Evolutionary conservation across 2,888 invertebrate genomes (phyloP).

Genomic region (Trichacis sp.): DNA sequence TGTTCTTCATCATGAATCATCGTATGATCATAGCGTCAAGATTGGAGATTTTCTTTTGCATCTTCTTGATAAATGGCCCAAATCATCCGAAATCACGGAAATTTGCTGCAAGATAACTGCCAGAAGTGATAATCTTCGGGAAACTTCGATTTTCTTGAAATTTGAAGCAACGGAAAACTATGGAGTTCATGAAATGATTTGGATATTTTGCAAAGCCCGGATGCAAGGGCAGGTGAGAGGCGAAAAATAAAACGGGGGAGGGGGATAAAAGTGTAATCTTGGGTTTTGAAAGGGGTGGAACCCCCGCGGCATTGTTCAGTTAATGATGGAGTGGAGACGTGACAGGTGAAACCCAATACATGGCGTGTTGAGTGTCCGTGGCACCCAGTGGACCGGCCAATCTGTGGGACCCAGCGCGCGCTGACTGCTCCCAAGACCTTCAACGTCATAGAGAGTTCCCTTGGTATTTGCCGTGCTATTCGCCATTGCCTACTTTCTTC

Average conservation of each 20-base stretch:
- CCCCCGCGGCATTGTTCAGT: conserved; percentile 59
- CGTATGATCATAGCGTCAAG: too few relatives aligned
- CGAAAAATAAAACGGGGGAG: conserved; percentile 11
- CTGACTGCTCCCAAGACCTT: conserved; percentile 54
- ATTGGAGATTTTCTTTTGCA: too few relatives aligned
- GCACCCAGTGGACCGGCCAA: conserved; percentile 41
- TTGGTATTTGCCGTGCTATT: conserved; percentile 32
- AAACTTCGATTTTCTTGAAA: too few relatives aligned
- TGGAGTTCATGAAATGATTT: too few relatives aligned
- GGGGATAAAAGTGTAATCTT: conserved; percentile 50
- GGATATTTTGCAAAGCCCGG: conserved; percentile 53
- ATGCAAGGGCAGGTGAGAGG: conserved; percentile 37
- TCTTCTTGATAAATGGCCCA: too few relatives aligned
- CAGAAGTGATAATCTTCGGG: too few relatives aligned
- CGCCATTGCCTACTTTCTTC: conserved; percentile 34
- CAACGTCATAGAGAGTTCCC: conserved; percentile 34
- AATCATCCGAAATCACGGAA: too few relatives aligned
- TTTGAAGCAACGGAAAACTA: too few relatives aligned
- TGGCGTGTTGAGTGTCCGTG: conserved; percentile 40
- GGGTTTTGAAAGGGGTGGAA: conserved; percentile 58
- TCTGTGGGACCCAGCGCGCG: conserved; percentile 46
- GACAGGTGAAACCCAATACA: conserved; percentile 67
- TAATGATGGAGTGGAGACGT: conserved; percentile 67
- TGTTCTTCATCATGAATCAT: too few relatives aligned
- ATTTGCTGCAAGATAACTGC: too few relatives aligned